Conservation (phyloP, 35 echinoderm and acorn worm species). For the Heliocidaris tuberculata region DNA sequence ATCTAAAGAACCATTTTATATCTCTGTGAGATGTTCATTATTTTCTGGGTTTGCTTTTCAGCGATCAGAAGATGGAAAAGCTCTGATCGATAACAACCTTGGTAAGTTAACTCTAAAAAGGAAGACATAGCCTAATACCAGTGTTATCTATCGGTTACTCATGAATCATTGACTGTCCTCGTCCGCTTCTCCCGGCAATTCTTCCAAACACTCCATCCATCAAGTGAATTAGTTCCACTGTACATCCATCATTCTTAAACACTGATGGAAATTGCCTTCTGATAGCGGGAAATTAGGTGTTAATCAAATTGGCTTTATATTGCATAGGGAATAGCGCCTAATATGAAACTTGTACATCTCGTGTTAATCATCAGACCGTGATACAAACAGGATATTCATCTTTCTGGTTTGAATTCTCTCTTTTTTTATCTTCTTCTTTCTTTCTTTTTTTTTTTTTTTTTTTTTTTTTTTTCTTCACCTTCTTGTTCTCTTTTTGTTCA, state of each 20-base stretch:
- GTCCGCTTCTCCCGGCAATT: neutral
- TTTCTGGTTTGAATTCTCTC: neutral
- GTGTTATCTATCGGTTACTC: neutral
- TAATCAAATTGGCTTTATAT: neutral
- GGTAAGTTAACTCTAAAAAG: neutral
- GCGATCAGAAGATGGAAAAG: no score
- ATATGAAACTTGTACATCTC: neutral
- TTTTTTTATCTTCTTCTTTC: no score
- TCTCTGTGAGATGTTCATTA: no score
- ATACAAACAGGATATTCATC: neutral
- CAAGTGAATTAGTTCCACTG: neutral
- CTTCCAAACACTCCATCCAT: neutral
- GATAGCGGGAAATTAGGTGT: neutral
- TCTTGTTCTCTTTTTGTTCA: no score
- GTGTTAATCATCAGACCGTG: neutral
- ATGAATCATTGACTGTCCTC: neutral
- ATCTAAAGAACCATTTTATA: no score
- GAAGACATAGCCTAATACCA: neutral
- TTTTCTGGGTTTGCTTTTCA: no score
- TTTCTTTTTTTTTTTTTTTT: no score
- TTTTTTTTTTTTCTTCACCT: no score
- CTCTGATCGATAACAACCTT: neutral
- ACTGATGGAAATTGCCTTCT: neutral
- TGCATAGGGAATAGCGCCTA: neutral
- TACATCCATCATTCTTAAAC: neutral